Evolutionary conservation across 2,113 vertebrate genomes (phyloP).

Genomic region (Nymphicus hollandicus): DNA sequence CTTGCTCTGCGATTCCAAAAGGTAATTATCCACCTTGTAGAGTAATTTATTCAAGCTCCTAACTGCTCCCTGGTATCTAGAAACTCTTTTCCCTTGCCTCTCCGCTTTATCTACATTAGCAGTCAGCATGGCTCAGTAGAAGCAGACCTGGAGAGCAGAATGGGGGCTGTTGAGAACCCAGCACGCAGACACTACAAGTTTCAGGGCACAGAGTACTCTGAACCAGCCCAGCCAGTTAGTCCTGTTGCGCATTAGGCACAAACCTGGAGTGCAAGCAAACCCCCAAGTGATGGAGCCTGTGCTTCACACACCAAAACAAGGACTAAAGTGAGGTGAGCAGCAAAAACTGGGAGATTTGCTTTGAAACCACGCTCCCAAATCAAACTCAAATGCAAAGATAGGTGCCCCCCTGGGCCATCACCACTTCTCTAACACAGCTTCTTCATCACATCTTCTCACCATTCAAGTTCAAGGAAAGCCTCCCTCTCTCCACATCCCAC

Average conservation of each 20-base stretch:
- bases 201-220: background rate
- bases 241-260: too few species aligned
- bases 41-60: background rate
- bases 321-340: background rate
- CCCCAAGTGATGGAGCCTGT: background rate
- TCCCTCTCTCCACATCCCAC: background rate
- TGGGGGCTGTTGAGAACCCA: background rate
- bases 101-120: background rate
- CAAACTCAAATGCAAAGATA: background rate
- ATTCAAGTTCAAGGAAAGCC: background rate
- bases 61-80: background rate
- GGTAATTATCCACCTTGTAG: accelerated
- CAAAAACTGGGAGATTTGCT: background rate
- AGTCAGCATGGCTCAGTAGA: background rate
- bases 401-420: background rate
- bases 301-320: too few species aligned
- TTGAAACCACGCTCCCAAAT: background rate
- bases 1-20: background rate
- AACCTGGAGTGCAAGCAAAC: background rate
- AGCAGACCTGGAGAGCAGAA: background rate
- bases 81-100: background rate
- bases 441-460: background rate
- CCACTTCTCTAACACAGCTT: background rate
- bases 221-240: background rate
- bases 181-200: background rate